A percentile compares a stretch with the other conserved stretches of the same genome.
phyloP scores from a whole-genome alignment of 2,113 vertebrate species.

The Spheniscus mendiculus region DNA sequence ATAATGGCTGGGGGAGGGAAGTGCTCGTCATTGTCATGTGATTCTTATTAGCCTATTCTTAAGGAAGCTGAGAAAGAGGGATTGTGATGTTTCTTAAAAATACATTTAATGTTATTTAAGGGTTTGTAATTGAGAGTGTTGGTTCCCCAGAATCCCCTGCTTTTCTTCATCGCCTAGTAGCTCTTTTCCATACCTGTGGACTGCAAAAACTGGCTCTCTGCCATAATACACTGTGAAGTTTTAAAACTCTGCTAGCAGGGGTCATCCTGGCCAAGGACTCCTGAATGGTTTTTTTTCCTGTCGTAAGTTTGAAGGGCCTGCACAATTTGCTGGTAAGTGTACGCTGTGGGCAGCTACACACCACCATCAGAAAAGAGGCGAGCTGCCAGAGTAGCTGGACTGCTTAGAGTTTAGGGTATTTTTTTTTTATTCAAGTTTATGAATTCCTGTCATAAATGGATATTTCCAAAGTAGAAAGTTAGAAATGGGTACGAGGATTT shows the following conservation, averaged over 20 bases:
- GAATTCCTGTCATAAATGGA: background rate
- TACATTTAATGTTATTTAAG: background rate
- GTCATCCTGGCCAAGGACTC: background rate
- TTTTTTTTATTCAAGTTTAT: background rate
- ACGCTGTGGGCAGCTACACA: background rate
- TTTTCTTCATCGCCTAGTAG: background rate
- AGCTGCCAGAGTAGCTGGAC: background rate
- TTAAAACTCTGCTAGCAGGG: background rate
- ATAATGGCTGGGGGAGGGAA: conserved; percentile 23
- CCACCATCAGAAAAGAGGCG: background rate
- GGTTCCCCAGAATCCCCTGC: background rate
- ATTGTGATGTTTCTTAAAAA: background rate
- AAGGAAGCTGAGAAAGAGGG: background rate
- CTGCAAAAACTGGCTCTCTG: background rate
- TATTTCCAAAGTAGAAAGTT: background rate
- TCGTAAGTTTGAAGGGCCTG: background rate
- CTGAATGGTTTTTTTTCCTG: background rate
- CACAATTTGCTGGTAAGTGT: background rate
- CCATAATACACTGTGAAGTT: background rate
- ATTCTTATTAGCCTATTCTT: background rate
- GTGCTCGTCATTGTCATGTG: background rate
- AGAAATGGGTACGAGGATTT: background rate
- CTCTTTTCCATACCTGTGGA: background rate
- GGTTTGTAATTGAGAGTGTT: background rate
- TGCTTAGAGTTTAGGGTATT: background rate